Base-by-base conservation (phyloP, 2,797 vertebrate genomes). In the Antennarius maculatus region DNA sequence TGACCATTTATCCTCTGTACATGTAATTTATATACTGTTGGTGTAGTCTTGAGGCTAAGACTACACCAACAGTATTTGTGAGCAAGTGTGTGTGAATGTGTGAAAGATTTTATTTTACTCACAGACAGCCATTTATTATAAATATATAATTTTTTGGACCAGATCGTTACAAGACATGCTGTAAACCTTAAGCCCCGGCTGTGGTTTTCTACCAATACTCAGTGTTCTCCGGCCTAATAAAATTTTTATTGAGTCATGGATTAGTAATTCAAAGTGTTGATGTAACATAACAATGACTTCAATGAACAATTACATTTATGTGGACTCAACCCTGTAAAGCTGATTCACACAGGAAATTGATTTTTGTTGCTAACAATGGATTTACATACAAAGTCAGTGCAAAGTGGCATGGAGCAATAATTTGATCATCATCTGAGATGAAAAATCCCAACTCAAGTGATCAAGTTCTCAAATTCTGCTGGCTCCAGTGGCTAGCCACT, bases 21-120 rank as follows among this genome's bases (percentile, higher is more conserved):
- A 53, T 53, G 17, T 29, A 61, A 69, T 76, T 61, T 65, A 65
- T n/a, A 15, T n/a, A n/a, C n/a, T n/a, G n/a, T n/a, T n/a, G n/a
- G n/a, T n/a, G n/a, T n/a, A n/a, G n/a, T n/a, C n/a, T n/a, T 13
- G 23, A 23, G 23, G 51, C 41, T 49, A 14, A 27, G 4, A 28
- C 9, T 23, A 29, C 34, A 37, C 10, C 11, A 45, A 11, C 23
- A 45, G 8, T 12, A 15, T 48, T 14, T 31, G 17, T 18, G 18
- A 23, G 23, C 23, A 23, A 1, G 23, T 14, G 18, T 23, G 8
- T 29, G 23, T 51, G 13, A 6, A 15, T 1, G 23, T 23, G 23
- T 23, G 23, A 23, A 2, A 23, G 23, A 23, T 23, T 23, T 41
- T 17, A 47, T 49, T 18, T 29, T 17, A 12, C 10, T 45, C 14